Evolutionary conservation across 1,140 invertebrate genomes (phyloP).

Genomic region (Cherax destructor): DNA sequence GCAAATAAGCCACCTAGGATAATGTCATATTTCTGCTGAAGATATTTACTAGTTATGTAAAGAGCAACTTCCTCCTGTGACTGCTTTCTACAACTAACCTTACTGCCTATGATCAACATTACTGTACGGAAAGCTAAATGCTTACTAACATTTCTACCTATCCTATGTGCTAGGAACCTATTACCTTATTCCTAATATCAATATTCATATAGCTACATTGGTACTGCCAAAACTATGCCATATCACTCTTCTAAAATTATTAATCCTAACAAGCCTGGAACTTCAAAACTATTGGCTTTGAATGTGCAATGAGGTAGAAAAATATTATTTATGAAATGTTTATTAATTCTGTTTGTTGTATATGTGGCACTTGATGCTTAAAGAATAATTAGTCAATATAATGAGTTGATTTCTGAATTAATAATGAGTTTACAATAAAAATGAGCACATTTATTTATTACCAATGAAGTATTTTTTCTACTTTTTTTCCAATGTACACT

Average conservation of each 20-base stretch:
- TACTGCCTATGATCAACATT: neutral
- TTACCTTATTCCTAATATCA: neutral
- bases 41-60: neutral
- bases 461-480: neutral
- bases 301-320: constrained; percentile 36
- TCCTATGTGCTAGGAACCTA: neutral
- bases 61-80: neutral
- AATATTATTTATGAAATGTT: constrained; percentile 3
- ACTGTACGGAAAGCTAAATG: neutral
- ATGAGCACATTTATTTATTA: neutral
- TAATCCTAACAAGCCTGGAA: constrained; percentile 11
- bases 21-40: neutral
- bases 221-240: constrained; percentile 20
- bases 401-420: neutral
- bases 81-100: neutral
- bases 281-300: neutral
- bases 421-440: neutral
- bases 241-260: neutral
- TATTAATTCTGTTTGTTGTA: neutral
- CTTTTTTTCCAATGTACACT: no score
- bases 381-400: neutral
- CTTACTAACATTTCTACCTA: neutral
- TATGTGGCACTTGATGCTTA: neutral
- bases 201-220: neutral
- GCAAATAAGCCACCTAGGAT: constrained; percentile 17